Percentiles rank a stretch among this genome's conserved stretches.
phyloP scores from a whole-genome alignment of 2,888 invertebrate species.

The Drosophila colorata region DNA sequence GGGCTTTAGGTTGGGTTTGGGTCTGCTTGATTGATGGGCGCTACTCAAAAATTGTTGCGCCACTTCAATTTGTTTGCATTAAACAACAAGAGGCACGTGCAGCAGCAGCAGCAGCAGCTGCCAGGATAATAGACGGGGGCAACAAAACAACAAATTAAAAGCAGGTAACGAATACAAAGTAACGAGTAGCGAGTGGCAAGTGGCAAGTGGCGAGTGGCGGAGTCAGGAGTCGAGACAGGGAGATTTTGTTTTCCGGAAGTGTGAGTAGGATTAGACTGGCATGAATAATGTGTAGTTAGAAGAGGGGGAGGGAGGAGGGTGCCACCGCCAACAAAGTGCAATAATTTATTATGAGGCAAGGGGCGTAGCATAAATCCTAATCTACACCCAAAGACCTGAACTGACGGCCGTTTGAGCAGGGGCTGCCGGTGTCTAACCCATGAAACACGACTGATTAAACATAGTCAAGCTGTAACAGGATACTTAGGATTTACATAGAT shows the following conservation, averaged over 20 bases:
- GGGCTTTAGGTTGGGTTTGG: background rate
- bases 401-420: constrained; percentile 30
- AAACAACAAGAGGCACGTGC: constrained; percentile 12
- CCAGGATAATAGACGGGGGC: constrained; percentile 17
- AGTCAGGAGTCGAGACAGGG: background rate
- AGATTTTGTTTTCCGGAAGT: background rate
- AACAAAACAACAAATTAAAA: constrained; percentile 37
- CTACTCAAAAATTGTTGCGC: constrained; percentile 53
- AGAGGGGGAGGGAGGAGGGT: background rate
- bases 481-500: background rate
- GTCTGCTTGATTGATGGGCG: constrained; percentile 60
- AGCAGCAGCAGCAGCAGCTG: constrained; percentile 17
- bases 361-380: constrained; percentile 57
- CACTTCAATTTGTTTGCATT: constrained; percentile 66
- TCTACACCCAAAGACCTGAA: constrained; percentile 6
- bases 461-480: constrained; percentile 11
- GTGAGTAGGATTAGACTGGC: constrained; percentile 25
- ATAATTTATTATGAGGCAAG: constrained; percentile 58
- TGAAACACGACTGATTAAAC: constrained; percentile 18
- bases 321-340: constrained; percentile 44
- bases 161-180: constrained; percentile 27
- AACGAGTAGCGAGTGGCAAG: constrained; percentile 15
- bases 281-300: constrained; percentile 24
- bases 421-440: constrained; percentile 11
- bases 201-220: constrained; percentile 5